A percentile compares a stretch with the other conserved stretches of the same genome.
Conservation (phyloP, 1,140 invertebrate species). For the Drosophila pseudoobscura region DNA sequence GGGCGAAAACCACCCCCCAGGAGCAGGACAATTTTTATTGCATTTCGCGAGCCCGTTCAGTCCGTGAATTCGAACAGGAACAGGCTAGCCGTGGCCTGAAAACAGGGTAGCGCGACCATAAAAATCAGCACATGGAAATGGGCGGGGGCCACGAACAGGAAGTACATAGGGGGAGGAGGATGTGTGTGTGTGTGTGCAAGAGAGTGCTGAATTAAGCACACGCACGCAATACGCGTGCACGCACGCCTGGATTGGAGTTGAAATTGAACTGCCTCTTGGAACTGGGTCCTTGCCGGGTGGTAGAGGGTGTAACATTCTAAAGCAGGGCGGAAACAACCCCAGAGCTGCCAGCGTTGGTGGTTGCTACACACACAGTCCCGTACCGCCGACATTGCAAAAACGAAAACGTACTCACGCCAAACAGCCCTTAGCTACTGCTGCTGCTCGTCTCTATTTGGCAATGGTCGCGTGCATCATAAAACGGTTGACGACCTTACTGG, state of each 20-base stretch:
- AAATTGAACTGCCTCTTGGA: slow-evolving; percentile 44
- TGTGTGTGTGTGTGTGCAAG: slow-evolving; percentile 20
- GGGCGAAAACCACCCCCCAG: slow-evolving; percentile 58
- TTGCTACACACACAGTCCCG: slow-evolving; percentile 19
- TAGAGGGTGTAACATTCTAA: slow-evolving; percentile 56
- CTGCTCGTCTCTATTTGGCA: slow-evolving; percentile 18
- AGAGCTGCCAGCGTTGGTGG: slow-evolving; percentile 51
- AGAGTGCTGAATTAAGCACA: slow-evolving; percentile 65
- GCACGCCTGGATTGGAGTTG: slow-evolving; percentile 33
- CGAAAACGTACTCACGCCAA: slow-evolving; percentile 26
- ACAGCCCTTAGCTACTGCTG: slow-evolving; percentile 52
- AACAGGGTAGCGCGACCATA: slow-evolving; percentile 19
- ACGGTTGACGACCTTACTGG: slow-evolving; percentile 68
- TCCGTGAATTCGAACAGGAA: slow-evolving; percentile 64
- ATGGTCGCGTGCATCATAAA: slow-evolving; percentile 66
- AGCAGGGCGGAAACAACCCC: slow-evolving; percentile 58
- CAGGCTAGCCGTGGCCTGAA: slow-evolving; percentile 17
- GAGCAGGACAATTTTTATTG: slow-evolving; percentile 41
- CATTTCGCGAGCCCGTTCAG: slow-evolving; percentile 29
- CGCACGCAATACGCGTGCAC: slow-evolving; percentile 55
- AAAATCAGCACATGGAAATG: slow-evolving; percentile 66
- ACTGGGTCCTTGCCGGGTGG: slow-evolving; percentile 28
- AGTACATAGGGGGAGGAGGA: slow-evolving; percentile 37
- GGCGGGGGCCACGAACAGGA: slow-evolving; percentile 46
- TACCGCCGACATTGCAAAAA: slow-evolving; percentile 51